Conservation (phyloP, 2,113 vertebrate genomes). For the Corythaixoides concolor region DNA sequence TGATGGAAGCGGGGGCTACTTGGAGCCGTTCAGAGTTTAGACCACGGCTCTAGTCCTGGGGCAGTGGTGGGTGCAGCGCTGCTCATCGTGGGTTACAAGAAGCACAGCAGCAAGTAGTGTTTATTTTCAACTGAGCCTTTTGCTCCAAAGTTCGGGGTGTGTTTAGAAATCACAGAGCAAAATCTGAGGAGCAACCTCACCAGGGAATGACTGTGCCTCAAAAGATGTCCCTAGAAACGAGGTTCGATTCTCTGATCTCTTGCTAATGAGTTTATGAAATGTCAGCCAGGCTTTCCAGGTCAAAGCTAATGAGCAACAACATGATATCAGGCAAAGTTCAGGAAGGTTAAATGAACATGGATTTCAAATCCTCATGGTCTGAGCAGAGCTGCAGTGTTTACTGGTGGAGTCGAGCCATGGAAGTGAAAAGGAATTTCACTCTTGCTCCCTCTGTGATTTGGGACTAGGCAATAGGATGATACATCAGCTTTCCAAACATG, state of each 20-base stretch:
- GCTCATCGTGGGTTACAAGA: not conserved
- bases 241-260: slow-evolving; percentile 10
- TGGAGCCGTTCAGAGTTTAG: not conserved
- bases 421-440: not conserved
- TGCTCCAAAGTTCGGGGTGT: not conserved
- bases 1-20: not conserved
- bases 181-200: not conserved
- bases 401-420: not conserved
- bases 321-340: slow-evolving; percentile 27
- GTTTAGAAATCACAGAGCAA: not conserved
- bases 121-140: not conserved
- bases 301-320: slow-evolving; percentile 31
- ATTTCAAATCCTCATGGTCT: not conserved
- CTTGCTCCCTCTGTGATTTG: not conserved
- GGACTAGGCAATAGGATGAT: not conserved
- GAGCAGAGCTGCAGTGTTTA: not conserved
- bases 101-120: not conserved
- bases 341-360: slow-evolving; percentile 32
- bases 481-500: not conserved
- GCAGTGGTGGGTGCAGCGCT: not conserved
- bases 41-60: not conserved
- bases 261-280: slow-evolving; percentile 41
- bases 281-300: slow-evolving; percentile 31
- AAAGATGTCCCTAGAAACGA: not conserved
- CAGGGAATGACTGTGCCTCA: not conserved